These are phyloP conservation scores for Ailurus styani DNA, from an alignment of 2,113 vertebrate species.

Conservation along the genomic window DNA sequence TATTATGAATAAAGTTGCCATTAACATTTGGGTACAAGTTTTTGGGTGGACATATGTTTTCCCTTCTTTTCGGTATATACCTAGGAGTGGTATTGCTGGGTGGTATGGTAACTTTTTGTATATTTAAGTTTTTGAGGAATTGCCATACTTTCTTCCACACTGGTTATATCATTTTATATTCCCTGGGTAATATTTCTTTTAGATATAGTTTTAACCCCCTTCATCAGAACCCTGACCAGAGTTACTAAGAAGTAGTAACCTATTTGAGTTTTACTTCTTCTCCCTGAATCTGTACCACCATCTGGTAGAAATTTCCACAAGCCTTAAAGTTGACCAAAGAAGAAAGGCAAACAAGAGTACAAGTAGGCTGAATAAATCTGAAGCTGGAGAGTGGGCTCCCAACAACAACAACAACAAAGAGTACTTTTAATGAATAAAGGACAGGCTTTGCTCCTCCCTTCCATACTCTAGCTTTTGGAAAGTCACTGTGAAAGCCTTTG, in stretches of 20 bases:
- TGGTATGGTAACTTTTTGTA: not conserved
- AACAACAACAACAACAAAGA: not conserved
- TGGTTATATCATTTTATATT: not conserved
- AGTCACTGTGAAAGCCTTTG: not conserved
- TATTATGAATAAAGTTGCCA: not conserved
- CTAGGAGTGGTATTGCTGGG: not conserved
- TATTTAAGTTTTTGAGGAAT: not conserved
- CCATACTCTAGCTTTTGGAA: not conserved
- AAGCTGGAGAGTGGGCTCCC: not conserved
- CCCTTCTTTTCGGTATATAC: not conserved
- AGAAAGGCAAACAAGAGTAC: not conserved
- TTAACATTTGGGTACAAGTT: not conserved
- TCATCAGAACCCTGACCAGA: not conserved
- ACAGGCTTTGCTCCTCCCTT: not conserved
- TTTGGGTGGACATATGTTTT: not conserved
- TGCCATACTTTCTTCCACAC: not conserved
- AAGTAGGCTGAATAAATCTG: not conserved
- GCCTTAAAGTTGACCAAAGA: not conserved
- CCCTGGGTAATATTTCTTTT: not conserved
- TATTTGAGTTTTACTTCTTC: constrained; percentile 2
- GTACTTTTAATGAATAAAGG: not conserved
- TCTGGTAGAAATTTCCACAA: not conserved
- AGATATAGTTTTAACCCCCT: not conserved
- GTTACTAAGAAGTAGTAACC: not conserved
- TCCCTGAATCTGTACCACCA: not conserved